Conservation (phyloP, 37 sponge, comb jelly and placozoan species). For the Dysidea cf. avara region DNA sequence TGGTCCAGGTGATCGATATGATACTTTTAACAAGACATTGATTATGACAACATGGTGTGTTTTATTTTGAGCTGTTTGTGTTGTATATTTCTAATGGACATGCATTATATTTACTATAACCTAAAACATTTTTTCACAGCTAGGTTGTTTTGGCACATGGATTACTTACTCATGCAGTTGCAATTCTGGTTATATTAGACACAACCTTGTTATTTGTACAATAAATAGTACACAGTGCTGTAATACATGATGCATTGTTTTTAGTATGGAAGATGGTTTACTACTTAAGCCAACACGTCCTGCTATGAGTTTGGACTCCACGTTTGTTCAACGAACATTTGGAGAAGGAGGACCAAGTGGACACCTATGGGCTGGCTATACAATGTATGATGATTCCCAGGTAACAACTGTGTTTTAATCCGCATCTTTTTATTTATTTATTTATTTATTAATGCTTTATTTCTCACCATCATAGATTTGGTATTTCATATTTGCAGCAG, state of each 20-base stretch:
- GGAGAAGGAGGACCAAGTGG: constrained; percentile 61
- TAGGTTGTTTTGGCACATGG: not conserved
- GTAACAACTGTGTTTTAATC: too few species aligned
- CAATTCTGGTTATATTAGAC: too few species aligned
- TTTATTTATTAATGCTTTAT: too few species aligned
- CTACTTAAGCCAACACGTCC: constrained; percentile 70
- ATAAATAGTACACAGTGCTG: too few species aligned
- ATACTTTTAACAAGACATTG: constrained; percentile 33
- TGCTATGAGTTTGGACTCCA: constrained; percentile 61
- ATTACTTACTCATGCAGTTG: not conserved
- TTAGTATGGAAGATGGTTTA: constrained; percentile 67
- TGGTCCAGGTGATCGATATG: constrained; percentile 29
- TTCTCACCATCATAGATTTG: constrained; percentile 23
- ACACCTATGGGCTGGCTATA: constrained; percentile 53
- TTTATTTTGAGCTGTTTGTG: too few species aligned
- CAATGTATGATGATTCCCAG: constrained; percentile 27
- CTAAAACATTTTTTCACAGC: too few species aligned
- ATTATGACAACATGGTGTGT: constrained; percentile 72
- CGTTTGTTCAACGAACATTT: constrained; percentile 68
- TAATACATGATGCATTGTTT: too few species aligned
- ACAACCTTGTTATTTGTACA: too few species aligned
- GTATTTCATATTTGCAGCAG: constrained; percentile 66
- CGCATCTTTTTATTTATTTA: too few species aligned
- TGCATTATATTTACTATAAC: too few species aligned
- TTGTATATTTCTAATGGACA: too few species aligned